These are phyloP conservation scores for Podarcis cretensis DNA, from an alignment of 2,113 vertebrate genomes.

Conservation along the genomic window DNA sequence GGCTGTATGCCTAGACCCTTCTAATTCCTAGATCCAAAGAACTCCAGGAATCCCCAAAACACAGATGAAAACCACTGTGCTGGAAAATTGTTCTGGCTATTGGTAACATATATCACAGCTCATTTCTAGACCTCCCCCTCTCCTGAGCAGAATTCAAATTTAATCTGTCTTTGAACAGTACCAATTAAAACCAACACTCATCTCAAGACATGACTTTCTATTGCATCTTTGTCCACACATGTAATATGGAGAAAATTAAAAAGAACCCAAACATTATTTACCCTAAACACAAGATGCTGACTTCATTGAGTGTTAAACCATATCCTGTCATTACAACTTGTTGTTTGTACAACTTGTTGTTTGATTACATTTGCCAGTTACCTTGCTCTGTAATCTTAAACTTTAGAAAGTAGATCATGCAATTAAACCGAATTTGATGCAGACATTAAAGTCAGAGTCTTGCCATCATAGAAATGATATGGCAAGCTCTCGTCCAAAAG, in stretches of 20 bases:
- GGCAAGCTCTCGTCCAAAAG: slow-evolving; percentile 16
- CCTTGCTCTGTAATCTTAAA: background rate
- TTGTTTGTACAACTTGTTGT: background rate
- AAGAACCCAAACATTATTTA: background rate
- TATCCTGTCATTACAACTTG: background rate
- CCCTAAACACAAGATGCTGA: background rate
- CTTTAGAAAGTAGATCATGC: slow-evolving; percentile 18
- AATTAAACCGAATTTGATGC: slow-evolving; percentile 44
- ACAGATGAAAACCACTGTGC: background rate
- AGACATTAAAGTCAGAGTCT: slow-evolving; percentile 41
- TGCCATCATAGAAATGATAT: slow-evolving; percentile 40
- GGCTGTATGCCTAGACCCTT: no score
- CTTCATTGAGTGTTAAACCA: background rate
- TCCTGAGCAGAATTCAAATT: background rate
- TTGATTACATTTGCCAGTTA: slow-evolving; percentile 10
- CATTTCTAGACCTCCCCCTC: background rate
- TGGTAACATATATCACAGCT: background rate
- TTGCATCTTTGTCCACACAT: background rate
- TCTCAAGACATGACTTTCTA: background rate
- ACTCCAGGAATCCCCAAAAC: no score
- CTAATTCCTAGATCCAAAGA: no score
- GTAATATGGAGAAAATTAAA: background rate
- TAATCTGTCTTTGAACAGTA: slow-evolving; percentile 9
- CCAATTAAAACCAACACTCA: slow-evolving; percentile 20
- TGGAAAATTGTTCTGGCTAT: background rate